Conservation (phyloP, 2,797 vertebrate genomes). For the Botia kubotai region DNA sequence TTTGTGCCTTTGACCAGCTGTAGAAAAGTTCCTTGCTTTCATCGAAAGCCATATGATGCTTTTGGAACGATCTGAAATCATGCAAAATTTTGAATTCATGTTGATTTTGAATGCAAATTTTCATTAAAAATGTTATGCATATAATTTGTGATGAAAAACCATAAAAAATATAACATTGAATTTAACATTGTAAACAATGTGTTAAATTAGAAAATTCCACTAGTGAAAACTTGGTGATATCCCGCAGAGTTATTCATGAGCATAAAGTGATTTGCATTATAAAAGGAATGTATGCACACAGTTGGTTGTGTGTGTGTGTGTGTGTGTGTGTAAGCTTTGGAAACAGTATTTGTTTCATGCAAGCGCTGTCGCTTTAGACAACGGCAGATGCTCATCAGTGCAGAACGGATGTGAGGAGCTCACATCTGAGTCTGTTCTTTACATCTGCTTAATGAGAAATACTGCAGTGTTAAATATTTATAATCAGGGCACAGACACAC, state of each 20-base stretch:
- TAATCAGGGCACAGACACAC: not conserved
- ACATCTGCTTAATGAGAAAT: constrained; percentile 15
- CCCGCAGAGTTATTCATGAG: constrained; percentile 25
- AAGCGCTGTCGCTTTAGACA: not conserved
- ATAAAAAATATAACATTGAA: too few species aligned
- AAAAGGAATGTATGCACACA: constrained; percentile 10
- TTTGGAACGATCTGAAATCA: too few species aligned
- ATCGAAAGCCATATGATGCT: too few species aligned
- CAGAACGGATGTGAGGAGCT: not conserved
- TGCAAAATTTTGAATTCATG: too few species aligned
- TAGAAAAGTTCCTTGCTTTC: too few species aligned
- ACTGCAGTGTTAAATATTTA: constrained; percentile 26
- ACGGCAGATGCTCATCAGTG: constrained; percentile 17
- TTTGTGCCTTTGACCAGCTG: too few species aligned
- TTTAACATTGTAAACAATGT: not conserved
- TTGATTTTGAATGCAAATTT: too few species aligned
- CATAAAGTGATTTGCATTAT: constrained; percentile 20
- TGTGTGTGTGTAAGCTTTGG: constrained; percentile 4
- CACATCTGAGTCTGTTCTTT: constrained; percentile 15
- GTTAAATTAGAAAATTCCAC: not conserved
- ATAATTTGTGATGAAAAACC: not conserved
- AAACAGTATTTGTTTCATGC: not conserved
- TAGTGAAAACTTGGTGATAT: not conserved
- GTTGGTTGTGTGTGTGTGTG: constrained; percentile 7
- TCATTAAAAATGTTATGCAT: not conserved